phyloP scores from a whole-genome alignment of 1,140 invertebrate genomes.

The Coenobita brevimanus region DNA sequence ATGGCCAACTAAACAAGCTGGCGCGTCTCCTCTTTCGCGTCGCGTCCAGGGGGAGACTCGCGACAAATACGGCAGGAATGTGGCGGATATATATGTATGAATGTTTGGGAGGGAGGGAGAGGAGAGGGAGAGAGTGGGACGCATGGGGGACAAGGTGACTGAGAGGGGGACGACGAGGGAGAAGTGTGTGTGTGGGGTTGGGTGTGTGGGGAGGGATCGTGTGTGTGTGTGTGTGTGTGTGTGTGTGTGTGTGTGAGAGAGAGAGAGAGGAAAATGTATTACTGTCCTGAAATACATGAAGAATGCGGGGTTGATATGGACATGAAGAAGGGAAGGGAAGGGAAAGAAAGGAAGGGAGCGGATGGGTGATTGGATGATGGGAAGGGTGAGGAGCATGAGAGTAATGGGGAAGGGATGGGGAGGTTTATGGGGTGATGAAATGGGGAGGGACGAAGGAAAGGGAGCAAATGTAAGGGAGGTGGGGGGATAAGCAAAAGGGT shows the following conservation, averaged over 20 bases:
- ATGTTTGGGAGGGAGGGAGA: slow-evolving; percentile 30
- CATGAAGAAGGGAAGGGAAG: no score
- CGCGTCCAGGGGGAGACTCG: slow-evolving; percentile 47
- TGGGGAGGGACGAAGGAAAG: no score
- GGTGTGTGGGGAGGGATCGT: not conserved
- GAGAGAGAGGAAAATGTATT: no score
- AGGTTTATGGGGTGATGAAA: no score
- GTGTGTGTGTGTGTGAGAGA: not conserved
- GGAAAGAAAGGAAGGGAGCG: no score
- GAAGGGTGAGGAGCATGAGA: no score
- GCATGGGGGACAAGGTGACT: not conserved
- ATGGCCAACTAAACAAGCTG: slow-evolving; percentile 65
- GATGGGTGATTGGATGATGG: no score
- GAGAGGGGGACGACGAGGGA: not conserved
- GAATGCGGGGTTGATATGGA: no score
- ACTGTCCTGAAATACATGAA: no score
- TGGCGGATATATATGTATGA: slow-evolving; percentile 64
- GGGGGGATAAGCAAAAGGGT: no score
- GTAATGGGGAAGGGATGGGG: no score
- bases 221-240: not conserved
- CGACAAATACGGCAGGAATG: slow-evolving; percentile 62
- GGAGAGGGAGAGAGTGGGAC: not conserved
- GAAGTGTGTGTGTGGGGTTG: not conserved
- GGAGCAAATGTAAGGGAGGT: no score
- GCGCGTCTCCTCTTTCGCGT: slow-evolving; percentile 61